Conservation (phyloP, 1,140 invertebrate species). For the Reticulitermes speratus region DNA sequence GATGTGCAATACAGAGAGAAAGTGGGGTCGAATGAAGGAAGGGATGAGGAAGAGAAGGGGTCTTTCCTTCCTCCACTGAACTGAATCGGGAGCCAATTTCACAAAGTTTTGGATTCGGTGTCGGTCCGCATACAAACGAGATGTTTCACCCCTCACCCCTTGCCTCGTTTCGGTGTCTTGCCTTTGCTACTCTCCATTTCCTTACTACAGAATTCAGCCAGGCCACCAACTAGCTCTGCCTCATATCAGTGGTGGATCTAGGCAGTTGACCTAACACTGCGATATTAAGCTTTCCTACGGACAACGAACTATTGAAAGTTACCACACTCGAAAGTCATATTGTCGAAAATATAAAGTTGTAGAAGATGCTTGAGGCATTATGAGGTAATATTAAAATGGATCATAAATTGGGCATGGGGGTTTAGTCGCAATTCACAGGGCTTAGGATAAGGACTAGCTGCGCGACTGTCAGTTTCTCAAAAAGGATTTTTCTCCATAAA, state of each 20-base stretch:
- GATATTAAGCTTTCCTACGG: not conserved
- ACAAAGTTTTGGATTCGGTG: conserved; percentile 49
- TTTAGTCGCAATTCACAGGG: no score
- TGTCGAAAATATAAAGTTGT: no score
- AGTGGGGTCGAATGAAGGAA: conserved; percentile 62
- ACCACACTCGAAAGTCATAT: no score
- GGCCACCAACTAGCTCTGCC: not conserved
- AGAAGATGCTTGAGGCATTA: no score
- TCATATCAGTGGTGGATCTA: conserved; percentile 4
- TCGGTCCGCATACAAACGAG: conserved; percentile 50
- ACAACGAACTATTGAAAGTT: no score
- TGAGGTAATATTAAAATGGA: no score
- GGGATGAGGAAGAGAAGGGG: not conserved
- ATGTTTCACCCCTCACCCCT: conserved; percentile 35
- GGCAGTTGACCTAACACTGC: not conserved
- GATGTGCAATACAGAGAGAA: conserved; percentile 57
- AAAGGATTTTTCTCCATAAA: no score
- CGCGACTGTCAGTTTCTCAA: no score
- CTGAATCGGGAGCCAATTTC: conserved; percentile 53
- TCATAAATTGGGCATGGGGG: no score
- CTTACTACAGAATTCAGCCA: not conserved
- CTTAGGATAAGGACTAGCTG: no score
- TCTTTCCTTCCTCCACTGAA: conserved; percentile 48
- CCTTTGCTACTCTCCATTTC: conserved; percentile 28
- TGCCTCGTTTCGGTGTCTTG: conserved; percentile 35